phyloP scores from a whole-genome alignment of 2,113 vertebrate genomes.

The Uria lomvia region DNA sequence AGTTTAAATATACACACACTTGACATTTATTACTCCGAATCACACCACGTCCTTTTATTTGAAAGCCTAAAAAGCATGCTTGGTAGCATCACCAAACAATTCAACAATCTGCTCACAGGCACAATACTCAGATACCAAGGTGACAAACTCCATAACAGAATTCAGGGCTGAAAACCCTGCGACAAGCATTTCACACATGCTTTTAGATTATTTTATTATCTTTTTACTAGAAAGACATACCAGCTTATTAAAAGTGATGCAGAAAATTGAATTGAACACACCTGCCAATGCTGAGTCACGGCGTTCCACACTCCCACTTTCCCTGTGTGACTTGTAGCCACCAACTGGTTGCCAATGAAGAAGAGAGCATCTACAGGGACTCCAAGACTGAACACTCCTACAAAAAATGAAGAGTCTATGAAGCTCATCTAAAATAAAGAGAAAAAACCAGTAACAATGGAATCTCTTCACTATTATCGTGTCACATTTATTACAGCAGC shows the following conservation, averaged over 20 bases:
- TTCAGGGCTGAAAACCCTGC: not conserved
- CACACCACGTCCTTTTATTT: not conserved
- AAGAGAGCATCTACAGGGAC: constrained; percentile 97
- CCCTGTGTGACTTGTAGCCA: constrained; percentile 96
- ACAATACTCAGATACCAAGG: not conserved
- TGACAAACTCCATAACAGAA: not conserved
- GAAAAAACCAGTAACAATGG: not conserved
- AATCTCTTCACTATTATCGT: not conserved
- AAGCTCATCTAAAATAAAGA: constrained; percentile 22
- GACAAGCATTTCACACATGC: not conserved
- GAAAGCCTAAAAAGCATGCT: not conserved
- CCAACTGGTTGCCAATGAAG: constrained; percentile 96
- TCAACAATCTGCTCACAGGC: not conserved
- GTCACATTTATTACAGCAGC: not conserved
- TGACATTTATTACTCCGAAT: not conserved
- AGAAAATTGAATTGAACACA: constrained; percentile 46
- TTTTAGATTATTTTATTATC: not conserved
- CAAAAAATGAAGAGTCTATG: not conserved
- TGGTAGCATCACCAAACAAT: not conserved
- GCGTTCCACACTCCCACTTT: constrained; percentile 99
- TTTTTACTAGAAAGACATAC: not conserved
- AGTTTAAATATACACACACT: not conserved
- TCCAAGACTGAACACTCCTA: constrained; percentile 94
- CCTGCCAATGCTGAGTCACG: constrained; percentile 98
- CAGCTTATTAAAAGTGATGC: not conserved